Conservation (phyloP, 2,888 invertebrate species). For the Cremastinae sp. region DNA sequence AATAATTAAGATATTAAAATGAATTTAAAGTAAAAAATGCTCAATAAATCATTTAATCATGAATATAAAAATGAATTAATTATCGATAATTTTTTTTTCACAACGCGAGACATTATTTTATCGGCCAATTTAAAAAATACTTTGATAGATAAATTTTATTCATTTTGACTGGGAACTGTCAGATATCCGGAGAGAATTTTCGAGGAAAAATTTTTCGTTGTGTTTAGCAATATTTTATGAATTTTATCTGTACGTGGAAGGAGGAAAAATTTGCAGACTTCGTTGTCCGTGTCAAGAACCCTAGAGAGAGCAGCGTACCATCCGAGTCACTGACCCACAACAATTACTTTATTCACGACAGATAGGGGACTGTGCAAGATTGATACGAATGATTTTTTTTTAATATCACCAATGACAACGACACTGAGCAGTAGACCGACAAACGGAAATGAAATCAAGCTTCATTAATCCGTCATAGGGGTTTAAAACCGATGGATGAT, state of each 20-base stretch:
- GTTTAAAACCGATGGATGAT: no score
- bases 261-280: constrained; percentile 27
- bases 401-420: constrained; percentile 58
- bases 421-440: constrained; percentile 68
- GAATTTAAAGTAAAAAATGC: neutral
- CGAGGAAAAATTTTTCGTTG: no score
- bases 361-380: constrained; percentile 60
- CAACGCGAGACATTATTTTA: no score
- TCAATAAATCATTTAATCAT: neutral
- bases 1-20: neutral
- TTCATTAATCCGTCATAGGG: constrained; percentile 74
- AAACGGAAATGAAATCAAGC: constrained; percentile 77
- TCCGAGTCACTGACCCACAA: constrained; percentile 76
- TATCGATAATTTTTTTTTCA: no score
- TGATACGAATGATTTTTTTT: constrained; percentile 54
- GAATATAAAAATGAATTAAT: no score
- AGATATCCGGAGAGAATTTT: no score
- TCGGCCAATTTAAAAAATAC: no score
- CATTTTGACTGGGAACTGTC: no score
- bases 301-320: constrained; percentile 27
- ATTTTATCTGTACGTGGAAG: neutral
- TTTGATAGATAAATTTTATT: no score
- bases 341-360: constrained; percentile 70
- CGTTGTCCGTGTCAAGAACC: constrained; percentile 22
- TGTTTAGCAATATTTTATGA: neutral